Percentiles rank a stretch among this genome's conserved stretches.
These are phyloP conservation scores for Noctua pronuba DNA, from an alignment of 2,888 invertebrate species.

Conservation along the genomic window DNA sequence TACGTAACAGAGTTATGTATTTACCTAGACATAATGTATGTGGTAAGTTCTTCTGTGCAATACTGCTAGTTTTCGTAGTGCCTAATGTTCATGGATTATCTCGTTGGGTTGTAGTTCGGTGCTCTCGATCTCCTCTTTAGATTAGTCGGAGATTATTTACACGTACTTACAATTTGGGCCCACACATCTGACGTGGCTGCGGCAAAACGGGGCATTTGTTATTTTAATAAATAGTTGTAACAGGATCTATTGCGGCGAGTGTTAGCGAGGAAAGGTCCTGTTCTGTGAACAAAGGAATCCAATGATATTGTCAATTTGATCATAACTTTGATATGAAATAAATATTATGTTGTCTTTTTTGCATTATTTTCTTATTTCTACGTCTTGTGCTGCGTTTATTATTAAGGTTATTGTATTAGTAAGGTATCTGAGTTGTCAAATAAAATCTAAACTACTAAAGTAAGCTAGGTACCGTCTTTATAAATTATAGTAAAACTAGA, in stretches of 20 bases:
- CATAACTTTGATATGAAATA: slow-evolving; percentile 39
- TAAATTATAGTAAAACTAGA: not conserved
- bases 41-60: slow-evolving; percentile 12
- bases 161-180: not conserved
- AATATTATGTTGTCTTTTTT: slow-evolving; percentile 51
- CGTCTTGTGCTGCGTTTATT: not conserved
- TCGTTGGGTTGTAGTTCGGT: not conserved
- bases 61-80: slow-evolving; percentile 2
- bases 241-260: not conserved
- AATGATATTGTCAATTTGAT: slow-evolving; percentile 37
- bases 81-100: not conserved
- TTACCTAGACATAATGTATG: slow-evolving; percentile 21
- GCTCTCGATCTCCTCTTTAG: not conserved
- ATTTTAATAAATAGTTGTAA: not conserved
- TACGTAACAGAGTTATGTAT: slow-evolving; percentile 25
- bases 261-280: not conserved
- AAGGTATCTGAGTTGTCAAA: not conserved
- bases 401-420: too few species aligned
- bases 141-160: not conserved
- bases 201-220: not conserved
- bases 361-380: slow-evolving; percentile 45
- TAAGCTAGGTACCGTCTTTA: not conserved
- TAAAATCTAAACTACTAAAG: not conserved
- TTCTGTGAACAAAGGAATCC: slow-evolving; percentile 11
- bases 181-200: not conserved